phyloP scores from a whole-genome alignment of 2,797 vertebrate species.

The Crypturellus tataupa region DNA sequence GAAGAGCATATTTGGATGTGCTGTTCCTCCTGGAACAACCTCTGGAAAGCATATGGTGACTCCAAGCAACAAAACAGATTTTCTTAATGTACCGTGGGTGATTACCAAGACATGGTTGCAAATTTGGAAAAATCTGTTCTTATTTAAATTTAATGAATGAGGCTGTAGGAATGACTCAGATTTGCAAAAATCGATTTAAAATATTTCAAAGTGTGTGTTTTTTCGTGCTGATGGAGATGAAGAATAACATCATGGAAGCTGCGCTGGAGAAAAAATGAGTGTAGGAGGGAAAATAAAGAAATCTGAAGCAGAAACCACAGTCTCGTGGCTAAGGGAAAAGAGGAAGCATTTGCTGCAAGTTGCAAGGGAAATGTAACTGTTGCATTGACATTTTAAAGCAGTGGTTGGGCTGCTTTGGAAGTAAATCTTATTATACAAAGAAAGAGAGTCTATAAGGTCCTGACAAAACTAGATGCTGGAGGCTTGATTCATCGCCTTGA shows the following conservation, averaged over 20 bases:
- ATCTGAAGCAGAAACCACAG: slow-evolving; percentile 15
- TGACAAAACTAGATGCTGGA: not conserved
- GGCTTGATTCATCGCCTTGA: slow-evolving; percentile 9
- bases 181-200: not conserved
- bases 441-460: not conserved
- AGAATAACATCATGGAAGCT: not conserved
- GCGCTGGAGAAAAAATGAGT: not conserved
- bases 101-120: not conserved
- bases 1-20: not conserved
- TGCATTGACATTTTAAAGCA: not conserved
- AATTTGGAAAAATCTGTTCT: slow-evolving; percentile 14
- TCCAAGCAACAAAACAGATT: not conserved
- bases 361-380: not conserved
- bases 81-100: not conserved
- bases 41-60: not conserved
- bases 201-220: not conserved
- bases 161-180: not conserved
- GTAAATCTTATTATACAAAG: slow-evolving; percentile 27
- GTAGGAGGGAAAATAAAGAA: not conserved
- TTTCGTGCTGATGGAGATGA: not conserved
- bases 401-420: not conserved
- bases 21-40: not conserved
- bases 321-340: not conserved
- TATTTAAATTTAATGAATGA: not conserved
- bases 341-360: not conserved